These are phyloP conservation scores for Aphelinus certus DNA, from an alignment of 1,140 invertebrate species.

Conservation along the genomic window DNA sequence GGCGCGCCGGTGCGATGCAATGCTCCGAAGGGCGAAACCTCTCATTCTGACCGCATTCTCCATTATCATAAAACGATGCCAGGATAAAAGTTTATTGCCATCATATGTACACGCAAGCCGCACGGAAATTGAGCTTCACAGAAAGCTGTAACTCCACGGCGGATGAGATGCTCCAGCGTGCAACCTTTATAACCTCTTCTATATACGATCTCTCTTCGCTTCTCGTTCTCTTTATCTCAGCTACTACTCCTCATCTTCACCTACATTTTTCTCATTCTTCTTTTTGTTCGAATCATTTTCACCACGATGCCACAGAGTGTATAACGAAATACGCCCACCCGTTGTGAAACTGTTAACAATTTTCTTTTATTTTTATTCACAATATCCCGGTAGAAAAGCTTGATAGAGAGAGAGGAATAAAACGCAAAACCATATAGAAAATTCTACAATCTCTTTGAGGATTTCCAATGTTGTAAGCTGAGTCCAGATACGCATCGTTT, in stretches of 20 bases:
- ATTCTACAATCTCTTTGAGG: too few species aligned
- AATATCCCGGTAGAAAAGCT: too few species aligned
- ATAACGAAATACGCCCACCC: too few species aligned
- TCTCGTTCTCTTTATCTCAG: not conserved
- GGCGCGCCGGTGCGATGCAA: not conserved
- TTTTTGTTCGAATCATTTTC: not conserved
- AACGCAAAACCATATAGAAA: too few species aligned
- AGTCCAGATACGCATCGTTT: too few species aligned
- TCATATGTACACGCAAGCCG: slow-evolving; percentile 29
- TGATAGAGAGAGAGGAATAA: too few species aligned
- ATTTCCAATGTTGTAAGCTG: too few species aligned
- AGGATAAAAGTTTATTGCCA: slow-evolving; percentile 31
- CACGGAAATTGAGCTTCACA: slow-evolving; percentile 27
- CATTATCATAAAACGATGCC: slow-evolving; percentile 32
- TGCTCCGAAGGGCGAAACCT: not conserved
- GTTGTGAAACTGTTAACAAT: too few species aligned
- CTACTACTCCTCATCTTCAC: not conserved
- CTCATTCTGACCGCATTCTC: slow-evolving; percentile 29
- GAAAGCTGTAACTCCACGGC: slow-evolving; percentile 24
- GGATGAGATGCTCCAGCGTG: slow-evolving; percentile 11
- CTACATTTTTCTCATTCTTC: not conserved
- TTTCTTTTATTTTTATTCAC: too few species aligned
- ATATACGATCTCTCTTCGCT: not conserved
- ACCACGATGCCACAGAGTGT: too few species aligned
- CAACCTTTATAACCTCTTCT: slow-evolving; percentile 23